Percentiles rank a stretch among this genome's conserved stretches.
phyloP scores from a whole-genome alignment of 2,888 invertebrate genomes.

The Uropetala carovei region DNA sequence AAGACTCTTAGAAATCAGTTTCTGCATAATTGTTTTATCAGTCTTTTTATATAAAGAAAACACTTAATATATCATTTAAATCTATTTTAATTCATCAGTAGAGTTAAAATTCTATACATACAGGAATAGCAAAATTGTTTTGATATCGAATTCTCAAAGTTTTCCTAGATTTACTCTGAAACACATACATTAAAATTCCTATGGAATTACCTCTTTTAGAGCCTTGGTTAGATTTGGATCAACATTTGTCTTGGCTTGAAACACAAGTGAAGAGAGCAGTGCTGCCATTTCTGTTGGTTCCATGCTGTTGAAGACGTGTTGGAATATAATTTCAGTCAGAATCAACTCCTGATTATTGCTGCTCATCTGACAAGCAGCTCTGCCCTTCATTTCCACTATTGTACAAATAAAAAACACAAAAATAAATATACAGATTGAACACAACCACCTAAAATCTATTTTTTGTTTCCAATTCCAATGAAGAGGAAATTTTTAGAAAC shows the following conservation, averaged over 20 bases:
- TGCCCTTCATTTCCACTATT: conserved; percentile 86
- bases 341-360: conserved; percentile 88
- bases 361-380: conserved; percentile 91
- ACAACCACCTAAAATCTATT: background rate
- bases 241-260: conserved; percentile 86
- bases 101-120: too few species aligned
- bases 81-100: too few species aligned
- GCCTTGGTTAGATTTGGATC: conserved; percentile 79
- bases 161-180: background rate
- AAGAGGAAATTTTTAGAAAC: too few species aligned
- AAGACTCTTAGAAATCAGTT: too few species aligned
- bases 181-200: background rate
- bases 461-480: background rate
- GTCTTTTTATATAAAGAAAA: too few species aligned
- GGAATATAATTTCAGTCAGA: conserved; percentile 87
- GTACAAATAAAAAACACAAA: conserved; percentile 68
- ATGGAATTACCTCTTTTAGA: conserved; percentile 76
- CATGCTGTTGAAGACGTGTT: conserved; percentile 87
- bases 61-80: too few species aligned
- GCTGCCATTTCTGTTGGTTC: conserved; percentile 96
- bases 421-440: background rate
- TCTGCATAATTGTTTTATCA: too few species aligned
- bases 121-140: too few species aligned
- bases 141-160: too few species aligned
- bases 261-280: conserved; percentile 93